These are phyloP conservation scores for Petrocephalus microphthalmus DNA, from an alignment of 2,113 vertebrate genomes.

Conservation along the genomic window DNA sequence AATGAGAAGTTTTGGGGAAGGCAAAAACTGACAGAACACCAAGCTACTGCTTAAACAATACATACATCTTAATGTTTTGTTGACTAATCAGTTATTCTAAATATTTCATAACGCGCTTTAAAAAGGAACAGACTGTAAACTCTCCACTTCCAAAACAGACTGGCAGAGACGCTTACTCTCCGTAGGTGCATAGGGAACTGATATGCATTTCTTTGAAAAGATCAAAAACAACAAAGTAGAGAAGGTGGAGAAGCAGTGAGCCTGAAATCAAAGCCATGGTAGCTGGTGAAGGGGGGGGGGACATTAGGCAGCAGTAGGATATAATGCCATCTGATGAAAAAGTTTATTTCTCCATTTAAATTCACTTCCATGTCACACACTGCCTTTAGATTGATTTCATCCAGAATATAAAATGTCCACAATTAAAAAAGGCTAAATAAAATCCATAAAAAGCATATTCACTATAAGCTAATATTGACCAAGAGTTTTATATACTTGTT, in stretches of 20 bases:
- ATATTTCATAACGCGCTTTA: neutral
- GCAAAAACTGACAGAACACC: neutral
- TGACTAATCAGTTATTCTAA: neutral
- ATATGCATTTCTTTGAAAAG: slow-evolving; percentile 13
- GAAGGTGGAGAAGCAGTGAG: neutral
- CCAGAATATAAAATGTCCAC: slow-evolving; percentile 10
- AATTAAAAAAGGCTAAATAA: slow-evolving; percentile 18
- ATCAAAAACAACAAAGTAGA: slow-evolving; percentile 1
- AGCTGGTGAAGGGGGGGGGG: slow-evolving; percentile 24
- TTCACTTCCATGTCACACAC: slow-evolving; percentile 14
- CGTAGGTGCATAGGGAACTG: neutral
- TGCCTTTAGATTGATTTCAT: slow-evolving; percentile 6
- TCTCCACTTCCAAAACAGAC: neutral
- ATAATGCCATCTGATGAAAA: neutral
- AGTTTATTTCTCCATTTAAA: neutral
- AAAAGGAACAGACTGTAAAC: neutral
- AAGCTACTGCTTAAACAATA: neutral
- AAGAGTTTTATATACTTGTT: neutral
- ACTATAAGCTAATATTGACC: slow-evolving; percentile 13
- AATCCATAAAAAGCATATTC: slow-evolving; percentile 13
- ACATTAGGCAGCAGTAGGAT: neutral
- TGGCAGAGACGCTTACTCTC: neutral
- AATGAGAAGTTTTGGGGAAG: neutral
- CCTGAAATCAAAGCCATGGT: slow-evolving; percentile 27
- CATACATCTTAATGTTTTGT: neutral